Base-by-base conservation (phyloP, 2,888 invertebrate genomes). In the Polymixis lichenea region DNA sequence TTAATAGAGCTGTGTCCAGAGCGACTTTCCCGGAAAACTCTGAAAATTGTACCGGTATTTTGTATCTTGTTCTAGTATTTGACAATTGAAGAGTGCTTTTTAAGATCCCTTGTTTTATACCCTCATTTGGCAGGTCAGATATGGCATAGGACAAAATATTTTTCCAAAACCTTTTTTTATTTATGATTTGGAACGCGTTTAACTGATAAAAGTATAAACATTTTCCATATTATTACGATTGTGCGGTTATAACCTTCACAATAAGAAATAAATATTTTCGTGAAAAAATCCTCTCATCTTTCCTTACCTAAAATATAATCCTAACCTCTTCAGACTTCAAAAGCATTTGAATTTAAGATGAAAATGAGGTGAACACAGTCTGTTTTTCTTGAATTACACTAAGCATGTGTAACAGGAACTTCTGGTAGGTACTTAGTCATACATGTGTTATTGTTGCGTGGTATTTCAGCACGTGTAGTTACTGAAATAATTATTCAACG, bases 301-400 rank as follows among this genome's bases (percentile, higher is more conserved):
- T 74, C 25, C 7, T 19, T 2, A 69, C 17, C 9, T 28, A n/a
- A 22, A 19, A 32, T 56, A 13, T 25, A 53, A 46, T 46, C 15
- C 17, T 46, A 3, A 58, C 19, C 43, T 46, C 22, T 67, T 25
- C 7, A 56, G 28, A 9, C 58, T 22, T 60, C 64, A 76, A 69
- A 82, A 55, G 32, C 62, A 43, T 68, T 77, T 60, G 55, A 69
- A 51, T 38, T 17, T 38, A 68, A 56, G 19, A 49, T 15, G 46
- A 49, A 43, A 55, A 68, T 51, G 15, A 65, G 17, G 19, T n/a
- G 58, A 56, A 60, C 46, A 65, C 4, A 25, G 3, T 58, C 7
- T 78, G 72, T 83, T 65, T 61, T 83, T 78, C 65, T 79, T 78
- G 22, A 61, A 56, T 78, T 49, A 56, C 46, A 65, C 25, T 32